These are phyloP conservation scores for Semaprochilodus insignis DNA, from an alignment of 2,797 vertebrate genomes.

Conservation along the genomic window DNA sequence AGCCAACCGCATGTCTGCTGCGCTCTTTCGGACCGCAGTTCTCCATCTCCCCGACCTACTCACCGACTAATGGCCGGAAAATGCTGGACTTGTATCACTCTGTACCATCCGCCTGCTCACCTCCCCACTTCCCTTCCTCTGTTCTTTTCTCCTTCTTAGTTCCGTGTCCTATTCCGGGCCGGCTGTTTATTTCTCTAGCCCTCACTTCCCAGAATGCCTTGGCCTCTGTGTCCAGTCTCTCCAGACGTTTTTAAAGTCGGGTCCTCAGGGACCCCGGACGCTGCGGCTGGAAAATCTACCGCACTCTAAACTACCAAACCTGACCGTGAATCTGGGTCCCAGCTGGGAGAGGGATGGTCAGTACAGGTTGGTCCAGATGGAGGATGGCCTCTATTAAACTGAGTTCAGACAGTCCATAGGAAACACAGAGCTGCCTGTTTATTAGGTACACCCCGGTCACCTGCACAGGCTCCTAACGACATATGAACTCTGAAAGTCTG, in stretches of 20 bases:
- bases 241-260: slow-evolving; percentile 52
- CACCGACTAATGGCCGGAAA: neutral
- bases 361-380: slow-evolving; percentile 22
- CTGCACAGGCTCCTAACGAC: neutral
- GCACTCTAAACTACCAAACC: slow-evolving; percentile 42
- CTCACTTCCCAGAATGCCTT: slow-evolving; percentile 66
- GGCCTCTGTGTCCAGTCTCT: slow-evolving; percentile 42
- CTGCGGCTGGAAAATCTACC: slow-evolving; percentile 48
- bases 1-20: slow-evolving; percentile 60
- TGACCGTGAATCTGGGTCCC: slow-evolving; percentile 49
- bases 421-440: neutral
- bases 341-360: slow-evolving; percentile 68
- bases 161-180: slow-evolving; percentile 56
- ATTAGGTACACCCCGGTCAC: neutral
- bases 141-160: slow-evolving; percentile 36
- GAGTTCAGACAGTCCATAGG: neutral
- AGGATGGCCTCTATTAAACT: neutral
- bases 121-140: slow-evolving; percentile 17
- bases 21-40: slow-evolving; percentile 50
- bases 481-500: too few relatives aligned
- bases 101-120: slow-evolving; percentile 55
- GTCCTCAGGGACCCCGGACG: slow-evolving; percentile 61
- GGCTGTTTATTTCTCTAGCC: slow-evolving; percentile 68
- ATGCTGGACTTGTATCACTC: slow-evolving; percentile 47
- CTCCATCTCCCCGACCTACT: slow-evolving; percentile 34